phyloP scores from a whole-genome alignment of 2,113 vertebrate genomes.

The Spermophilus dauricus region DNA sequence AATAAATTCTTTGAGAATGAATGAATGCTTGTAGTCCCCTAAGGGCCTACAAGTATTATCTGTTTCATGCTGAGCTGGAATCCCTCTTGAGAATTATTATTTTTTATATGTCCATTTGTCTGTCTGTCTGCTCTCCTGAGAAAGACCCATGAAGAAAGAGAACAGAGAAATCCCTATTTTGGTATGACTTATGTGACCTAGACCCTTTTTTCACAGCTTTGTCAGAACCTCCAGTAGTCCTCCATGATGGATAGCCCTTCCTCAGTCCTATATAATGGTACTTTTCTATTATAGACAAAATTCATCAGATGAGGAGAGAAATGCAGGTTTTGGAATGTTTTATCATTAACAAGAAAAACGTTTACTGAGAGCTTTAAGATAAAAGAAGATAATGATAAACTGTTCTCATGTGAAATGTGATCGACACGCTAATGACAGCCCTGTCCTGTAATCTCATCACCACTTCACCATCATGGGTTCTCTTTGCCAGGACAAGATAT shows the following conservation, averaged over 20 bases:
- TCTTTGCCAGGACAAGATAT: neutral
- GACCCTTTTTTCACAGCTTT: neutral
- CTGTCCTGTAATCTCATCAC: too few relatives aligned
- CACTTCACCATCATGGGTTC: neutral
- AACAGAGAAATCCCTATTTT: neutral
- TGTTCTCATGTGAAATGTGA: neutral
- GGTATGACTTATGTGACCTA: neutral
- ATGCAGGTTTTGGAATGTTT: neutral
- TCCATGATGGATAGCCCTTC: neutral
- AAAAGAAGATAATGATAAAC: neutral
- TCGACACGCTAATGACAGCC: too few relatives aligned
- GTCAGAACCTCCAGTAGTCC: neutral
- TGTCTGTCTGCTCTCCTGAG: neutral
- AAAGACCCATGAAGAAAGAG: neutral
- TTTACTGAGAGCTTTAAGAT: neutral
- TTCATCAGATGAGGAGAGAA: neutral
- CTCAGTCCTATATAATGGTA: neutral
- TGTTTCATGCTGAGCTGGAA: neutral
- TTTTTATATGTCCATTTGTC: neutral
- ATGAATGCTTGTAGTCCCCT: neutral
- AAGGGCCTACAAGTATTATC: neutral
- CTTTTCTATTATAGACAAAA: neutral
- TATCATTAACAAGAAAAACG: neutral
- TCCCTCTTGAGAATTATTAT: neutral
- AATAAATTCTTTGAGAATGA: neutral